Percentiles rank a stretch among this genome's conserved stretches.
Evolutionary conservation across 1,140 invertebrate genomes (phyloP).

Genomic region (Procambarus virginalis): DNA sequence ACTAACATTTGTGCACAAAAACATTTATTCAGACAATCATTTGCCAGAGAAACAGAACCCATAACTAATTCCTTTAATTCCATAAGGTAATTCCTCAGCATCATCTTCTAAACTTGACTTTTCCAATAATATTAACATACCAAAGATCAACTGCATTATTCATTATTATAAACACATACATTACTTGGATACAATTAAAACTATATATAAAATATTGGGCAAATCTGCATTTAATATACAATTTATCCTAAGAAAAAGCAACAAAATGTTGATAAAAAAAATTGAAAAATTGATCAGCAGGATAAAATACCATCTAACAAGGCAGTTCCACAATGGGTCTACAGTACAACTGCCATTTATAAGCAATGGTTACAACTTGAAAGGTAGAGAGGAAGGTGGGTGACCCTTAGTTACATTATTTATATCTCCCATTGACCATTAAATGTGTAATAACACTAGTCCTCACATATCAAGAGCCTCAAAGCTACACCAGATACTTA

Average conservation of each 20-base stretch:
- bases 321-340: constrained; percentile 29
- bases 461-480: neutral
- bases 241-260: constrained; percentile 56
- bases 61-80: neutral
- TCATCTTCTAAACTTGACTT: constrained; percentile 62
- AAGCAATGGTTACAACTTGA: constrained; percentile 15
- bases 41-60: constrained; percentile 57
- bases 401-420: constrained; percentile 16
- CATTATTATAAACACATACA: constrained; percentile 58
- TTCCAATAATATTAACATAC: constrained; percentile 59
- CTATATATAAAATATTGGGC: constrained; percentile 65
- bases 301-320: constrained; percentile 40
- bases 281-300: constrained; percentile 45
- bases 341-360: constrained; percentile 26
- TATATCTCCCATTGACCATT: constrained; percentile 10
- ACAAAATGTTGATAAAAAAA: constrained; percentile 35
- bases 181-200: constrained; percentile 59
- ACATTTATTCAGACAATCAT: constrained; percentile 50
- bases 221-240: constrained; percentile 58
- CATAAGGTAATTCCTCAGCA: constrained; percentile 43
- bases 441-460: constrained; percentile 12
- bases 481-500: too few species aligned
- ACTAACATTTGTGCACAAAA: constrained; percentile 66
- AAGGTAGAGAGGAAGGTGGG: constrained; percentile 34
- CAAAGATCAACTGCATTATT: constrained; percentile 66